phyloP scores from a whole-genome alignment of 2,113 vertebrate species.

The Esox niger region DNA sequence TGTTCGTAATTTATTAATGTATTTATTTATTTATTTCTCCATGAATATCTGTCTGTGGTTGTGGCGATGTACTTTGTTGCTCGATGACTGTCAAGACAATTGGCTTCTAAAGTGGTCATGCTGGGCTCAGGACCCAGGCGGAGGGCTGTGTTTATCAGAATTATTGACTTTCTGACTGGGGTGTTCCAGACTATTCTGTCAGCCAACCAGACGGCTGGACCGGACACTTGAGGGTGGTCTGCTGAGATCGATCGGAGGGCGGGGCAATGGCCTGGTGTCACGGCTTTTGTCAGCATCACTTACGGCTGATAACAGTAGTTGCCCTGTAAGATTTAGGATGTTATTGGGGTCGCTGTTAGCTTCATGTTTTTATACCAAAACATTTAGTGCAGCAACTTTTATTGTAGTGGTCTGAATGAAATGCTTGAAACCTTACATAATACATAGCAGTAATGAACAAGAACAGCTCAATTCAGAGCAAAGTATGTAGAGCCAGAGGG shows the following conservation, averaged over 20 bases:
- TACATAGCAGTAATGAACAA: too few species aligned
- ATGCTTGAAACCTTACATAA: too few species aligned
- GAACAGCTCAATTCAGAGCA: too few species aligned
- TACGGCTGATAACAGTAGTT: slow-evolving; percentile 1
- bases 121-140: slow-evolving; percentile 67
- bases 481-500: not conserved
- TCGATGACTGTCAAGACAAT: slow-evolving; percentile 82
- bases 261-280: slow-evolving; percentile 14
- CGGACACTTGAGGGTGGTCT: slow-evolving; percentile 36
- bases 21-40: slow-evolving; percentile 44
- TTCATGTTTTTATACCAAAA: too few species aligned
- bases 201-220: slow-evolving; percentile 54
- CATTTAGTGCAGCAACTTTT: too few species aligned
- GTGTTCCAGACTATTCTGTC: slow-evolving; percentile 70
- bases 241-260: slow-evolving; percentile 19
- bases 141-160: slow-evolving; percentile 62
- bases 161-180: slow-evolving; percentile 77
- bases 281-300: slow-evolving; percentile 32
- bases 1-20: slow-evolving; percentile 46
- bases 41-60: slow-evolving; percentile 16
- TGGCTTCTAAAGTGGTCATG: slow-evolving; percentile 77
- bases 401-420: too few species aligned
- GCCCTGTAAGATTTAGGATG: too few species aligned
- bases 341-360: too few species aligned
- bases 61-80: slow-evolving; percentile 79